Evolutionary conservation across 2,888 invertebrate species (phyloP).

Genomic region (Invenusta paracnida): DNA sequence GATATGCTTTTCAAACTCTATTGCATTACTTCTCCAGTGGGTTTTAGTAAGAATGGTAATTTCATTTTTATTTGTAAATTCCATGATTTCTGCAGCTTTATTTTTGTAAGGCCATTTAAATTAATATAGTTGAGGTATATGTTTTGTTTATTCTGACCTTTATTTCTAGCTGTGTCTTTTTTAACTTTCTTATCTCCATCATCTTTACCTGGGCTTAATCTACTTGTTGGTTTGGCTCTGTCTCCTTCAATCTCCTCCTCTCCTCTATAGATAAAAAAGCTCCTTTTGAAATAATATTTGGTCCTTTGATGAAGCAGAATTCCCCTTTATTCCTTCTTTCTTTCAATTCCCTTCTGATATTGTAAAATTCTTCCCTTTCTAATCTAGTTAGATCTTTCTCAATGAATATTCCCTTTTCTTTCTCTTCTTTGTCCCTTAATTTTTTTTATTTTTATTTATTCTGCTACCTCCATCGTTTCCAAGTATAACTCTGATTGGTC

Average conservation of each 20-base stretch:
- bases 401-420: background rate
- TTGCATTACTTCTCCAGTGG: background rate
- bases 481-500: background rate
- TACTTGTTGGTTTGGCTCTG: background rate
- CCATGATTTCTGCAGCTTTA: background rate
- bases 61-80: background rate
- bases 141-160: background rate
- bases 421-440: background rate
- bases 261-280: background rate
- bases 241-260: background rate
- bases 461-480: background rate
- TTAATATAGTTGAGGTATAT: background rate
- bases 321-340: background rate
- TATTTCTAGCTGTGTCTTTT: background rate
- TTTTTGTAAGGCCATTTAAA: background rate
- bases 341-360: background rate
- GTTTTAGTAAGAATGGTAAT: background rate
- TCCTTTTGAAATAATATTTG: background rate
- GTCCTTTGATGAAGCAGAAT: background rate
- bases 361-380: background rate
- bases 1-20: background rate
- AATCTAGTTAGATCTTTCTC: background rate
- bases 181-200: background rate
- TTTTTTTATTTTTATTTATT: background rate
- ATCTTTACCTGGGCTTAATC: background rate